These are phyloP conservation scores for Prunella fulvescens DNA, from an alignment of 2,113 vertebrate genomes.

Conservation along the genomic window DNA sequence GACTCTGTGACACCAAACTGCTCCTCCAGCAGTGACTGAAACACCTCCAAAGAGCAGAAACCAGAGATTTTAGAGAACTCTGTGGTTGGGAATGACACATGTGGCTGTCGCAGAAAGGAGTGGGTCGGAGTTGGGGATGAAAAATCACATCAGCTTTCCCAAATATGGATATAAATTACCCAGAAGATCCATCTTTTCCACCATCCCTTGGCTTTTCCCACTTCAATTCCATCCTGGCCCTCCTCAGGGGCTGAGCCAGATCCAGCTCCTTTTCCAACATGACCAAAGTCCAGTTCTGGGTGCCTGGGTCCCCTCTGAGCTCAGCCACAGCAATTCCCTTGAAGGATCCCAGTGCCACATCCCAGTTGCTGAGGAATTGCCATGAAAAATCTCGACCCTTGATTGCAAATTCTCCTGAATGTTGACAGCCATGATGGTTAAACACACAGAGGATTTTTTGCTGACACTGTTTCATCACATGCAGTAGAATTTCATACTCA, in stretches of 20 bases:
- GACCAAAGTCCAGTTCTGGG: not conserved
- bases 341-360: not conserved
- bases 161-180: not conserved
- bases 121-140: fast-evolving
- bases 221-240: no score
- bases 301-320: not conserved
- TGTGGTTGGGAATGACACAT: fast-evolving
- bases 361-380: not conserved
- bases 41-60: not conserved
- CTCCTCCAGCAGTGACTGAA: not conserved
- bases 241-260: no score
- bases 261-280: no score
- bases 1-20: not conserved
- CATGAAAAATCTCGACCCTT: fast-evolving
- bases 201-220: not conserved
- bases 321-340: not conserved
- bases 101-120: not conserved
- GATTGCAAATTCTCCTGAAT: not conserved
- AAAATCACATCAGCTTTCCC: not conserved
- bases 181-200: not conserved
- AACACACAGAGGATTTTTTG: not conserved
- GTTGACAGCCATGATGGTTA: fast-evolving
- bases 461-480: not conserved
- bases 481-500: not conserved
- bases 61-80: fast-evolving